Evolutionary conservation across 2,888 invertebrate genomes (phyloP).

Genomic region (Aleiodes leptofemur): DNA sequence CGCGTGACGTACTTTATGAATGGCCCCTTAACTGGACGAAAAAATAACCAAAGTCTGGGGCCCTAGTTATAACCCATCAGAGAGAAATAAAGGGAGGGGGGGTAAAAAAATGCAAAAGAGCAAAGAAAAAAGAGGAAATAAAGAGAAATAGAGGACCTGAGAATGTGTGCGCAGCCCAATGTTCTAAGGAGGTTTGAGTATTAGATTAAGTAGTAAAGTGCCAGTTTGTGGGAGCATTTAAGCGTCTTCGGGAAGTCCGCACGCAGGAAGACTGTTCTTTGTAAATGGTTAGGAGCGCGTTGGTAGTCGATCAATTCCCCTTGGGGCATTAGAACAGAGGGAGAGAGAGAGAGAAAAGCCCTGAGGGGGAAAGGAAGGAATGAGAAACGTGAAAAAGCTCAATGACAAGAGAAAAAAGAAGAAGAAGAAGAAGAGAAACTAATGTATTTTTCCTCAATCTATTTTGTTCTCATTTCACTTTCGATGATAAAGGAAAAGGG

Average conservation of each 20-base stretch:
- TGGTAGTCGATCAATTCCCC: slow-evolving; percentile 35
- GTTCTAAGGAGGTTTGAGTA: slow-evolving; percentile 29
- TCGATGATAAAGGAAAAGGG: not conserved
- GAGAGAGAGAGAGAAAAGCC: not conserved
- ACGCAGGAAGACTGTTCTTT: slow-evolving; percentile 18
- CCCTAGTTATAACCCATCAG: not conserved
- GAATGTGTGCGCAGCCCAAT: slow-evolving; percentile 5
- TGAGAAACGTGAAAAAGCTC: not conserved
- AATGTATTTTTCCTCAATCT: not conserved
- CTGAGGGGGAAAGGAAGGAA: not conserved
- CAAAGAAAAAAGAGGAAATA: not conserved
- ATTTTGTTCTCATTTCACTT: not conserved
- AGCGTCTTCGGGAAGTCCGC: slow-evolving; percentile 29
- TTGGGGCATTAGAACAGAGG: not conserved
- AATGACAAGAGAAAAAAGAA: not conserved
- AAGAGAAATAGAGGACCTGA: slow-evolving; percentile 5
- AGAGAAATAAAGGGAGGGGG: not conserved
- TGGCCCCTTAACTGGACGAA: too few relatives aligned
- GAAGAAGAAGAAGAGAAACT: not conserved
- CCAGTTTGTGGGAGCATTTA: slow-evolving; percentile 48
- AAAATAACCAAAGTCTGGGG: too few relatives aligned
- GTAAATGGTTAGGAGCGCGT: slow-evolving; percentile 12
- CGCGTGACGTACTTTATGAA: too few relatives aligned
- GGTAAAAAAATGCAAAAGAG: not conserved
- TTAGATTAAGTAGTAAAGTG: slow-evolving; percentile 53